phyloP scores from a whole-genome alignment of 2,888 invertebrate genomes.

The Catocala sponsa region DNA sequence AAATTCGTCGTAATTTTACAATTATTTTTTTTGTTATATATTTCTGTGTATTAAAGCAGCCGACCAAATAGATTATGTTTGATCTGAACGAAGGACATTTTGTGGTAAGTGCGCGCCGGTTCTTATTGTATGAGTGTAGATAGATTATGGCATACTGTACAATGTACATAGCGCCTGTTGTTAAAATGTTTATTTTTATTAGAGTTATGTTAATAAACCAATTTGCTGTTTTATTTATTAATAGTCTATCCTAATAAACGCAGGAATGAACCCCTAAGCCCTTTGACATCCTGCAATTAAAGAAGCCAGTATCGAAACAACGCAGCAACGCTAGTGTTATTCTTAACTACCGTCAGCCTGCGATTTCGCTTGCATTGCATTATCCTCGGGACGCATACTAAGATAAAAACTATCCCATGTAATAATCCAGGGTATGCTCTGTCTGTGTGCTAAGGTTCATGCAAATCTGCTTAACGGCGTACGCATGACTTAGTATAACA shows the following conservation, averaged over 20 bases:
- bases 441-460: no score
- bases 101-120: constrained; percentile 34
- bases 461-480: no score
- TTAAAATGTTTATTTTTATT: constrained; percentile 87
- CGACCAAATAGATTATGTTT: constrained; percentile 41
- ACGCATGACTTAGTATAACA: no score
- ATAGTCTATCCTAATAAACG: background rate
- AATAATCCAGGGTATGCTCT: no score
- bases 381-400: no score
- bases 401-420: no score
- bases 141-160: constrained; percentile 78
- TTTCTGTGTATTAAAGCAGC: background rate
- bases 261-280: no score
- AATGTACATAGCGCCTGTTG: constrained; percentile 79
- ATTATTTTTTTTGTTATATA: constrained; percentile 6
- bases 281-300: no score
- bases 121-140: constrained; percentile 74
- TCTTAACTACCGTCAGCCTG: no score
- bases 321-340: no score
- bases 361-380: no score
- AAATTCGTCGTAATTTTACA: constrained; percentile 27
- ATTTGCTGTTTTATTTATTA: constrained; percentile 69
- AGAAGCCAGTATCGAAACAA: no score
- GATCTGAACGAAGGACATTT: constrained; percentile 25
- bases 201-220: constrained; percentile 87